Evolutionary conservation across 2,888 invertebrate genomes (phyloP).

Genomic region (Coelogynopora nodosa): DNA sequence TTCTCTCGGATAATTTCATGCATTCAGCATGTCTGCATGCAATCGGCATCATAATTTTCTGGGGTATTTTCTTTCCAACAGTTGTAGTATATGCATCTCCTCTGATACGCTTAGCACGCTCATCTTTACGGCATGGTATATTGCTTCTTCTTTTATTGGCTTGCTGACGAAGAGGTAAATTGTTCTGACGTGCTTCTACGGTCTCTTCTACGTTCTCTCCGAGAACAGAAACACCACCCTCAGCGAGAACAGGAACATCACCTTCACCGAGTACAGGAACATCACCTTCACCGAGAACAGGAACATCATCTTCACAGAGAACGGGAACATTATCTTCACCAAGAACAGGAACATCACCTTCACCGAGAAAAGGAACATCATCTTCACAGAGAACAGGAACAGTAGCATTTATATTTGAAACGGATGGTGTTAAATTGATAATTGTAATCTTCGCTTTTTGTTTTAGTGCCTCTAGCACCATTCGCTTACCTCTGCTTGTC

Average conservation of each 20-base stretch:
- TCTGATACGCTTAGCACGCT: not conserved
- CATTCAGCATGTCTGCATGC: not conserved
- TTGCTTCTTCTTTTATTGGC: not conserved
- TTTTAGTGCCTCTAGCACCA: not conserved
- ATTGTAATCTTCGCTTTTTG: not conserved
- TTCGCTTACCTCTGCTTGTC: not conserved
- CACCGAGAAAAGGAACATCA: not conserved
- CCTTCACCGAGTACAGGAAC: not conserved
- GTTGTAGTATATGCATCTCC: not conserved
- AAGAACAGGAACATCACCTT: not conserved
- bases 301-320: not conserved
- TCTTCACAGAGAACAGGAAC: not conserved
- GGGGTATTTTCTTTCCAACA: not conserved
- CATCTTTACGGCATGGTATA: not conserved
- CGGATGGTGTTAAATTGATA: not conserved
- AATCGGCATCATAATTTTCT: not conserved
- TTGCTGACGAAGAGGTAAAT: not conserved
- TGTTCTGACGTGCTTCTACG: not conserved
- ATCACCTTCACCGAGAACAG: not conserved
- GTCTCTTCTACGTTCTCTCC: not conserved
- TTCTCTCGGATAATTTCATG: not conserved
- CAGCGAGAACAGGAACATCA: not conserved
- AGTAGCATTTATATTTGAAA: not conserved
- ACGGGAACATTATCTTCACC: not conserved
- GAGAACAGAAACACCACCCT: not conserved